These are phyloP conservation scores for Pao palembangensis DNA, from an alignment of 2,113 vertebrate species.

Conservation along the genomic window DNA sequence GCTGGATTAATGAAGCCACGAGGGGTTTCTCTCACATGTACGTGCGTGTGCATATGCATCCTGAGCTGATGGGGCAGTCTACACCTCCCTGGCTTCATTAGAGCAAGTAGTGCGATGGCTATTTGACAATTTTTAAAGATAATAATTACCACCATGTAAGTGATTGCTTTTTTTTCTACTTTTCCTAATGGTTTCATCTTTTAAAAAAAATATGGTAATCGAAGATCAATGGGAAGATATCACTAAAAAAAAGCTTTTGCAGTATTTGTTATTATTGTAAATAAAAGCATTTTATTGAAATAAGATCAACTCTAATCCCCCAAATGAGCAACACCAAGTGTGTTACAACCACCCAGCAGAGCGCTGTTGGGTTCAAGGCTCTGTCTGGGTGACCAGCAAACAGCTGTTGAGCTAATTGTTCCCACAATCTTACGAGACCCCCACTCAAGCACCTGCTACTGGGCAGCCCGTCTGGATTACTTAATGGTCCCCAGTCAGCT, in stretches of 20 bases:
- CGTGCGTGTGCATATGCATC: slow-evolving; percentile 12
- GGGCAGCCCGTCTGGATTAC: slow-evolving; percentile 54
- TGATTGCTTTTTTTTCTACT: slow-evolving; percentile 6
- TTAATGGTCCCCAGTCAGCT: slow-evolving; percentile 67
- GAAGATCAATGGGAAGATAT: background rate
- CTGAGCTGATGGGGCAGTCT: slow-evolving; percentile 33
- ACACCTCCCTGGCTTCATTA: slow-evolving; percentile 41
- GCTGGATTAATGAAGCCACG: slow-evolving; percentile 70
- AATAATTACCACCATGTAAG: slow-evolving; percentile 26
- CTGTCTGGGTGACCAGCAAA: slow-evolving; percentile 52
- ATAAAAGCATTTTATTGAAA: slow-evolving; percentile 1
- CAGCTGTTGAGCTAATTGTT: slow-evolving; percentile 67
- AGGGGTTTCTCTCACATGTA: slow-evolving; percentile 50
- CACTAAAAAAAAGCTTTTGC: background rate
- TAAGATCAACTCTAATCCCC: background rate
- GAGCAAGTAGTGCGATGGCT: slow-evolving; percentile 21
- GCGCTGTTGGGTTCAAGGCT: slow-evolving; percentile 48
- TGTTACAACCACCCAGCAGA: slow-evolving; percentile 46
- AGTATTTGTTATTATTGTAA: background rate
- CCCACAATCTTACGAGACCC: slow-evolving; percentile 66
- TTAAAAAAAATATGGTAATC: background rate
- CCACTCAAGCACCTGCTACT: slow-evolving; percentile 71
- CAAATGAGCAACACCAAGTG: slow-evolving; percentile 35
- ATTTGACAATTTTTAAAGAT: slow-evolving; percentile 39
- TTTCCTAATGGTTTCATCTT: slow-evolving; percentile 3